Evolutionary conservation across 2,113 vertebrate genomes (phyloP).

Genomic region (Entelurus aequoreus): DNA sequence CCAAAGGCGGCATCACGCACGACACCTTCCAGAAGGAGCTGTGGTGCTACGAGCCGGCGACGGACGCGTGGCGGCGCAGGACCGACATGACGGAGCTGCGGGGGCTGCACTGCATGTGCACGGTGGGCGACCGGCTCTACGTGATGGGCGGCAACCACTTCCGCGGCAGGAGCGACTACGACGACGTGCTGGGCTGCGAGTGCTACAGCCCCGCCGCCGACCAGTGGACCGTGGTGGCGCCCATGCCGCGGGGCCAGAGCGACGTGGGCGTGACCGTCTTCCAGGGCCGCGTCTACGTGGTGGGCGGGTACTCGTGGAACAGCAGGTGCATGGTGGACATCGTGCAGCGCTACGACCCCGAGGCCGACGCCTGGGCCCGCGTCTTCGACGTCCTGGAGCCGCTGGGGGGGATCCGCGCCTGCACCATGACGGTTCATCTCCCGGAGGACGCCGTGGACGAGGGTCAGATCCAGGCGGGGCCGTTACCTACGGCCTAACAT

Average conservation of each 20-base stretch:
- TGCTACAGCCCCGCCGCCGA: constrained; percentile 71
- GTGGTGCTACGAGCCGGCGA: constrained; percentile 64
- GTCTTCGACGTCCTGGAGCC: constrained; percentile 77
- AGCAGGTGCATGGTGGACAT: constrained; percentile 79
- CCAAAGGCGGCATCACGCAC: constrained; percentile 74
- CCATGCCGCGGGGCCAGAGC: constrained; percentile 76
- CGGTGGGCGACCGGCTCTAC: constrained; percentile 69
- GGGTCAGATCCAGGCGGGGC: constrained; percentile 68
- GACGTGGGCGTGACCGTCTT: constrained; percentile 76
- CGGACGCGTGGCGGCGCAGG: constrained; percentile 64
- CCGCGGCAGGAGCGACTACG: constrained; percentile 73
- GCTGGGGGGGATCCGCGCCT: constrained; percentile 76
- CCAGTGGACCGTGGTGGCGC: constrained; percentile 75
- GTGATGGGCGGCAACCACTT: constrained; percentile 81
- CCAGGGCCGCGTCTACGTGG: constrained; percentile 70
- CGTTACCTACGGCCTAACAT: constrained; percentile 43
- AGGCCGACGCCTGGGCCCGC: constrained; percentile 69
- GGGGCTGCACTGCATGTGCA: constrained; percentile 80
- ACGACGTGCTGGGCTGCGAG: constrained; percentile 75
- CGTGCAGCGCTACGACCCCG: constrained; percentile 75
- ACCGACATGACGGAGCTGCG: constrained; percentile 76
- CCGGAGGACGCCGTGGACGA: constrained; percentile 68
- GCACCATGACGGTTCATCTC: constrained; percentile 74
- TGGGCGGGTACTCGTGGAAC: constrained; percentile 81
- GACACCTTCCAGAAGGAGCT: constrained; percentile 79